Evolutionary conservation across 2,888 invertebrate species (phyloP), one percentile per base, ranked within the genome.

Genomic region (Zygaena filipendulae): DNA sequence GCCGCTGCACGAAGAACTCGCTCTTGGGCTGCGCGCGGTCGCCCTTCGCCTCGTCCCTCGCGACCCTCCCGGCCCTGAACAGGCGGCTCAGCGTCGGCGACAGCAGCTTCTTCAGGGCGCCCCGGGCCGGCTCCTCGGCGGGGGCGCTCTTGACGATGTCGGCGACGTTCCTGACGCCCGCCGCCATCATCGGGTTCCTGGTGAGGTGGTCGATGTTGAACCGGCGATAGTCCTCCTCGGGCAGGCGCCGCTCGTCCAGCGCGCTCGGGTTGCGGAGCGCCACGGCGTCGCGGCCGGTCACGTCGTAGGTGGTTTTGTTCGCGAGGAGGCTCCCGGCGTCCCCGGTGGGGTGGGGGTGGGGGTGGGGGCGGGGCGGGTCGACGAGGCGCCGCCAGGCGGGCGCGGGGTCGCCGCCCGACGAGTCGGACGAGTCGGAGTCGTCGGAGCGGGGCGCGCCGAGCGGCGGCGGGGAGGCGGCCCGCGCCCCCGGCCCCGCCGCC

Each of bases 11-110:
- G 30, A 79, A 79, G 49, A 79, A 79, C 24, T 75, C 72, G 35
- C 77, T 79, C 29, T 56, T 55, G 2, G 71, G 68, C 19, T 69
- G 71, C 9, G 70, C 63, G 5, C 56, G 59, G 12, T 55, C 59
- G 13, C 25, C 29, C 1, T 63, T 59, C 2, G 56, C 53, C 0
- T 29, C 22, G 1, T 61, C 60, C 3, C 38, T 33, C 31, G 61
- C 62, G 11, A 44, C 54, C 13, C 59, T 43, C 0, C 48, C 47
- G 0, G 54, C 58, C 35, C 64, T 71, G 45, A 79, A 79, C 6
- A 79, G 30, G 10, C 80, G 50, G 8, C 68, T 74, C 0, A 81
- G 44, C 39, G 75, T 80, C 0, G 81, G 81, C 0, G 80, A 80
- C 0, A 79, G 39, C 2, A 80, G 39, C 11, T 60, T 79, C 37